Evolutionary conservation across 35 echinoderm and acorn worm genomes (phyloP).

Genomic region (Lytechinus pictus): DNA sequence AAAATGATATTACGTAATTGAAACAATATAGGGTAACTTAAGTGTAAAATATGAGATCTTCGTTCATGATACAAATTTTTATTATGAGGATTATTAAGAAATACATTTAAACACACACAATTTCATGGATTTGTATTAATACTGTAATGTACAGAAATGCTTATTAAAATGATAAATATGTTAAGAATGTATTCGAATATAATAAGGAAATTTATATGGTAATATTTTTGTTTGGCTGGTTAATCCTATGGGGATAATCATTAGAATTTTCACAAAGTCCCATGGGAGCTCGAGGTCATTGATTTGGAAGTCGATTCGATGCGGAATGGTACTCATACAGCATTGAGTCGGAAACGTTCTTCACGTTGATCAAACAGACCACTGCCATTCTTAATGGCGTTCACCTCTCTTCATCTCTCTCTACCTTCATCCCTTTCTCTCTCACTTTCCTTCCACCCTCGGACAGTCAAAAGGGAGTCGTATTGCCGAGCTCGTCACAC

Average conservation of each 20-base stretch:
- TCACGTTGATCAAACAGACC: constrained; percentile 81
- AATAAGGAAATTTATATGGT: neutral
- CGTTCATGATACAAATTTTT: no score
- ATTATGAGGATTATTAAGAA: no score
- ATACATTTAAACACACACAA: no score
- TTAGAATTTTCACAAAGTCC: neutral
- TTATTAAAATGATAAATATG: no score
- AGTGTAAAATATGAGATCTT: no score
- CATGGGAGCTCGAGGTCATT: constrained; percentile 27
- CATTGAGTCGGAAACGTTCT: constrained; percentile 74
- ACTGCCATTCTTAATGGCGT: constrained; percentile 69
- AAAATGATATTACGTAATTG: no score
- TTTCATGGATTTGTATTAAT: no score
- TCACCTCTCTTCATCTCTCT: neutral
- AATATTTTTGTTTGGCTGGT: constrained; percentile 8
- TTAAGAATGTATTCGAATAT: neutral
- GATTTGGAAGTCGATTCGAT: constrained; percentile 16
- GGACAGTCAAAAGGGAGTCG: constrained; percentile 57
- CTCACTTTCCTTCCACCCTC: constrained; percentile 52
- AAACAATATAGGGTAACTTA: no score
- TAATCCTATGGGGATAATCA: constrained; percentile 28
- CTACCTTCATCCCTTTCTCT: neutral
- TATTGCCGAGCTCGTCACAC: constrained; percentile 59
- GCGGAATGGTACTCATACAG: constrained; percentile 61
- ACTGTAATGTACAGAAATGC: no score